Evolutionary conservation across 2,113 vertebrate genomes (phyloP).

Genomic region (Falcunculus frontatus): DNA sequence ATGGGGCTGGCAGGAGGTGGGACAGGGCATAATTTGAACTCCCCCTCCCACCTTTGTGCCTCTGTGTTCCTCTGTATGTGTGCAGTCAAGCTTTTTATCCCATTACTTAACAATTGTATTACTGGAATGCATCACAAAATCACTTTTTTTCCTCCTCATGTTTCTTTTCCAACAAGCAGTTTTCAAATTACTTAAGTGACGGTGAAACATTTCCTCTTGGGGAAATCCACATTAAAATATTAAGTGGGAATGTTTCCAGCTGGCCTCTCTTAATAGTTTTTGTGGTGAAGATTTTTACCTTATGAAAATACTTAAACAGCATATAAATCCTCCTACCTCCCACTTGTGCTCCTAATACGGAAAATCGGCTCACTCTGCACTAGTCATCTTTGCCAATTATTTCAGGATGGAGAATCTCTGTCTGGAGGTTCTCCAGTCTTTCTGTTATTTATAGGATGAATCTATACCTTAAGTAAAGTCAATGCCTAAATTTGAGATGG

Average conservation of each 20-base stretch:
- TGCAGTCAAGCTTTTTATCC: background rate
- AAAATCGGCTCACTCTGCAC: background rate
- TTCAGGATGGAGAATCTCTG: background rate
- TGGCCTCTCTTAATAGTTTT: conserved; percentile 25
- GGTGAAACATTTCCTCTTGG: conserved; percentile 8
- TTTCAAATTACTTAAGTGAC: background rate
- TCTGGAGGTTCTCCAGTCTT: background rate
- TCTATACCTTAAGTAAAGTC: background rate
- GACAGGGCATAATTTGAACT: background rate
- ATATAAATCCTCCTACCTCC: conserved; percentile 25
- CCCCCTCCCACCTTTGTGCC: background rate
- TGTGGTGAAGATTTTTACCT: conserved; percentile 35
- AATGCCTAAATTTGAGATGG: background rate
- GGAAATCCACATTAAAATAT: conserved; percentile 40
- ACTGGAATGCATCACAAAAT: background rate
- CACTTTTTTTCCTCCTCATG: background rate
- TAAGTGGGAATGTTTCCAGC: conserved; percentile 36
- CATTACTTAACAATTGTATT: background rate
- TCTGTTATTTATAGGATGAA: background rate
- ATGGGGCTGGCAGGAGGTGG: background rate
- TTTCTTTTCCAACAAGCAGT: background rate
- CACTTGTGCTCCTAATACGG: background rate
- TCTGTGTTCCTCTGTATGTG: background rate
- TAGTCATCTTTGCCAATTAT: background rate
- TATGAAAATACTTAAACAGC: conserved; percentile 33